These are phyloP conservation scores for Blera fallax DNA, from an alignment of 2,888 invertebrate species.

Conservation along the genomic window DNA sequence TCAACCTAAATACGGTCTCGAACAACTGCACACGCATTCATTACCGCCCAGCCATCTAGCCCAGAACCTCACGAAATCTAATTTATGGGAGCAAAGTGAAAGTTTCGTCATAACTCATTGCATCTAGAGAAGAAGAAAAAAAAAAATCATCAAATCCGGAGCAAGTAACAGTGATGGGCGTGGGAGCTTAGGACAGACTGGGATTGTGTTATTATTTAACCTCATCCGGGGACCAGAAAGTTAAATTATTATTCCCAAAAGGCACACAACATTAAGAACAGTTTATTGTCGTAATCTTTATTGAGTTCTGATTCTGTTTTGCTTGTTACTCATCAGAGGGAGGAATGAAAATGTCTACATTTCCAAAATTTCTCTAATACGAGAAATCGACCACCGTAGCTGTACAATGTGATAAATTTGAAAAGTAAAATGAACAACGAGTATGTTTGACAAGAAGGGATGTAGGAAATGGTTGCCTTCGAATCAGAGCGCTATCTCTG, in stretches of 20 bases:
- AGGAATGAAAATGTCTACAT: not conserved
- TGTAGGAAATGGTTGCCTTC: not conserved
- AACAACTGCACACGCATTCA: constrained; percentile 20
- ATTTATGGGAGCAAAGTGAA: constrained; percentile 45
- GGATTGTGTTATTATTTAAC: constrained; percentile 3
- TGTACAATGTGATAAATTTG: not conserved
- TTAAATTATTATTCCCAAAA: constrained; percentile 48
- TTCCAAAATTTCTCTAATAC: not conserved
- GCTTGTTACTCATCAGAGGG: not conserved
- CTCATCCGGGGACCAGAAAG: constrained; percentile 34
- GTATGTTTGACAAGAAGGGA: not conserved
- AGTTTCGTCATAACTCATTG: constrained; percentile 56
- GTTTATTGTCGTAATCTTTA: constrained; percentile 42
- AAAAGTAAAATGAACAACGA: not conserved
- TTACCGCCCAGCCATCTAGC: not conserved
- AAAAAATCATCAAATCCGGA: not conserved
- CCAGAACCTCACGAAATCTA: constrained; percentile 45
- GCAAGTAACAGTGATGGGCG: not conserved
- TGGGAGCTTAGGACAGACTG: not conserved
- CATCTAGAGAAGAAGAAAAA: constrained; percentile 3
- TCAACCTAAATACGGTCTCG: constrained; percentile 31
- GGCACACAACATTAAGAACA: constrained; percentile 45
- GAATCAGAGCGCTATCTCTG: no score
- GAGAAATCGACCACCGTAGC: not conserved
- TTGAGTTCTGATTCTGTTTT: constrained; percentile 38